Base-by-base conservation (phyloP, 2,113 vertebrate genomes). In the Alethe castanea region DNA sequence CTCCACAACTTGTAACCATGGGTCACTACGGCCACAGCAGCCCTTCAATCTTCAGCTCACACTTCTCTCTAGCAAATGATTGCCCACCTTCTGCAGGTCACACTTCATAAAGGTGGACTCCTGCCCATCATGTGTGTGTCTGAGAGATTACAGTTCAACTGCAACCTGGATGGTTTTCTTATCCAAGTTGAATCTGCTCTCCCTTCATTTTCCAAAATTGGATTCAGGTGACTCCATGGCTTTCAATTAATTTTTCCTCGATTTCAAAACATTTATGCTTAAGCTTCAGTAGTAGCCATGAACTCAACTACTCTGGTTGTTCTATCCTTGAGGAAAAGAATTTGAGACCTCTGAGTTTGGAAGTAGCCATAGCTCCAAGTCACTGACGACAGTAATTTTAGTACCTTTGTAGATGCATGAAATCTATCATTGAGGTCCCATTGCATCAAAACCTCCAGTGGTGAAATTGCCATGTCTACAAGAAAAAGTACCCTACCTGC, bases 71-170 rank as follows among this genome's bases (percentile, higher is more conserved):
- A 13, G 11, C 35, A 78, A 47, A 33, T 59, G 14, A 53, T 50
- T 65, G 17, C 14, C 29, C 38, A 53, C 14, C 8, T 77, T 62
- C 40, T 62, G 29, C 28, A 70, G 28, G 56, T 52, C 35, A 77
- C 13, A 14, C 3, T 74, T 60, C 17, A 40, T 20, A 15, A 65
- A 62, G 15, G 3, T 64, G 26, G 25, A 74, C 36, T 71, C 53
- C 33, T 20, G 57, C 5, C 4, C 13, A 29, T 6, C 1, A 0
- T 11, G 6, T 45, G 22, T 25, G 24, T 40, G 25, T 20, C 10
- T 69, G 47, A 22, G 17, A 3, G 1, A 29, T 28, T 83, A 20
- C 42, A 66, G 50, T 35, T 91, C 38, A 89, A 17, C 12, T 26
- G 23, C 18, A 44, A 74, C 19, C 11, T 70, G 23, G 83, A 77